Percentiles rank a stretch among this genome's conserved stretches.
These are phyloP conservation scores for Ophiothrix spiculata DNA, from an alignment of 35 echinoderm and acorn worm genomes.

Conservation along the genomic window DNA sequence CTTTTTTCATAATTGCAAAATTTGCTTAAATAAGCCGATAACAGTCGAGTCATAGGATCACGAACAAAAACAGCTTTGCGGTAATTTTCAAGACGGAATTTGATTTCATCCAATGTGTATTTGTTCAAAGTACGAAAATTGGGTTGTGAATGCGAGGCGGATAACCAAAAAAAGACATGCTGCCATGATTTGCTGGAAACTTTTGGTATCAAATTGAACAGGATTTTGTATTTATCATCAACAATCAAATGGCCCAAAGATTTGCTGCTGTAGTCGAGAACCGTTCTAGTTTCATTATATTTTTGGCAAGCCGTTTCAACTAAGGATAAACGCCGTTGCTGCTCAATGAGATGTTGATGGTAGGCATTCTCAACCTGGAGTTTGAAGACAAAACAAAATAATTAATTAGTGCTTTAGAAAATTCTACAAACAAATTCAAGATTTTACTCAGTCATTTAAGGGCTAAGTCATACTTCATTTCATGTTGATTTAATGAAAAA, in stretches of 20 bases:
- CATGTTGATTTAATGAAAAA: too few relatives aligned
- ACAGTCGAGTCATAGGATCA: background rate
- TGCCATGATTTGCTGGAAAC: conserved; percentile 75
- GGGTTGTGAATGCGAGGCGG: background rate
- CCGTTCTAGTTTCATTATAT: too few relatives aligned
- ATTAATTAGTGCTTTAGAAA: too few relatives aligned
- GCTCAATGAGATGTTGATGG: too few relatives aligned
- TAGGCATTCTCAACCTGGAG: too few relatives aligned
- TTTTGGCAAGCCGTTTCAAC: too few relatives aligned
- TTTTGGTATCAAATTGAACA: conserved; percentile 66
- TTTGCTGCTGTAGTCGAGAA: too few relatives aligned
- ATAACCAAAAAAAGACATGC: background rate
- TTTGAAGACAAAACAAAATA: too few relatives aligned
- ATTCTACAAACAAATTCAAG: too few relatives aligned
- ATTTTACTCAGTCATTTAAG: too few relatives aligned
- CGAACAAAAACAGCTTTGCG: background rate
- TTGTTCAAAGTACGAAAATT: background rate
- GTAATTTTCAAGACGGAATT: background rate
- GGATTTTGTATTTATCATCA: conserved; percentile 42
- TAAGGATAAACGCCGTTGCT: too few relatives aligned
- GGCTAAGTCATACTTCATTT: too few relatives aligned
- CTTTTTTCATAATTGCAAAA: background rate
- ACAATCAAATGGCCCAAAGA: conserved; percentile 43
- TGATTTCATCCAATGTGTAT: background rate
- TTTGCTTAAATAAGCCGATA: conserved; percentile 1